Percentiles rank a stretch among this genome's conserved stretches.
These are phyloP conservation scores for Cheilosia vernalis DNA, from an alignment of 2,888 invertebrate genomes.

Conservation along the genomic window DNA sequence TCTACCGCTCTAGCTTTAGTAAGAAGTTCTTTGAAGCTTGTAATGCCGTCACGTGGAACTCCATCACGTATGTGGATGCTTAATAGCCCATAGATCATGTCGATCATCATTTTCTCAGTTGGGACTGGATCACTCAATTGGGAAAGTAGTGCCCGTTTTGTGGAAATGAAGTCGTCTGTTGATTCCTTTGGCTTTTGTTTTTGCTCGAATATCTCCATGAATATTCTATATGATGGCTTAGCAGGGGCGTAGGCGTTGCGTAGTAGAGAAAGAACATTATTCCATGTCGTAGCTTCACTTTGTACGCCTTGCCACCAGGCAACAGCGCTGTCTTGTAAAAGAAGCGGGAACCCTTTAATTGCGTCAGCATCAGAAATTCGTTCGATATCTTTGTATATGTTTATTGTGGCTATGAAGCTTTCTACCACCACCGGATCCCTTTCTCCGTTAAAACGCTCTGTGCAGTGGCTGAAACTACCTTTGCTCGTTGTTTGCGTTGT, in stretches of 20 bases:
- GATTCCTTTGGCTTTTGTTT: constrained; percentile 17
- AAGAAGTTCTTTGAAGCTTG: constrained; percentile 14
- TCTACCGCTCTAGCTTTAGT: constrained; percentile 28
- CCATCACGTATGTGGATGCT: constrained; percentile 13
- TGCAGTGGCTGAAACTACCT: constrained; percentile 54
- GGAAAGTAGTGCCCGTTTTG: constrained; percentile 20
- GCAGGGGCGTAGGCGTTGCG: constrained; percentile 31
- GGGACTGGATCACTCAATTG: neutral
- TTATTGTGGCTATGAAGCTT: constrained; percentile 58
- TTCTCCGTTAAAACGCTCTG: constrained; percentile 13
- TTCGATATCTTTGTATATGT: constrained; percentile 65
- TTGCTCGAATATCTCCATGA: constrained; percentile 16
- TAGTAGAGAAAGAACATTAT: constrained; percentile 7
- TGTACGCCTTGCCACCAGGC: constrained; percentile 74
- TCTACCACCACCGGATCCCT: constrained; percentile 60
- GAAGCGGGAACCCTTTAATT: constrained; percentile 59
- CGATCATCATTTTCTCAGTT: constrained; percentile 20
- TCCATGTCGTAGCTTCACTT: constrained; percentile 16
- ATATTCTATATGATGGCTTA: constrained; percentile 24
- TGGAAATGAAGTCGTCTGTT: constrained; percentile 35
- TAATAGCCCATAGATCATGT: neutral
- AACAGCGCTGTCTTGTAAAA: constrained; percentile 65
- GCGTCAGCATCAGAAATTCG: constrained; percentile 62
- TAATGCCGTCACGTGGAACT: constrained; percentile 5
- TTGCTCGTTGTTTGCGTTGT: neutral